These are phyloP conservation scores for Polyergus mexicanus DNA, from an alignment of 1,140 invertebrate species.

Conservation along the genomic window DNA sequence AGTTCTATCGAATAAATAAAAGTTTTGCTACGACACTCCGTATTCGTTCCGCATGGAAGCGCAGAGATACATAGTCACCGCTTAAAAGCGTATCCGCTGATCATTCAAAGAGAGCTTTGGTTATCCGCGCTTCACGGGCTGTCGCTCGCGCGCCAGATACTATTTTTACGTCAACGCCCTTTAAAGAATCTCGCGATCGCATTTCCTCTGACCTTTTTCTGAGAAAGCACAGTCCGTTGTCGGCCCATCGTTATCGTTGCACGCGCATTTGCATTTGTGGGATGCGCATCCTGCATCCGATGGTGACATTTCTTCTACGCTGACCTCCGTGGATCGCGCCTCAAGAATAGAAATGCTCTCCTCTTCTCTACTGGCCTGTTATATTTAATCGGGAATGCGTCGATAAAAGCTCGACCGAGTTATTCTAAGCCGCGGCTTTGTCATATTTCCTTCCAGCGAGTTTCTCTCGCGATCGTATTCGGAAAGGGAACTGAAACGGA, in stretches of 20 bases:
- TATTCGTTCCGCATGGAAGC: slow-evolving; percentile 4
- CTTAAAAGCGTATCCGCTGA: slow-evolving; percentile 43
- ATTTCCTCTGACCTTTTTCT: slow-evolving; percentile 19
- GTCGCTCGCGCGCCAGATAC: slow-evolving; percentile 50
- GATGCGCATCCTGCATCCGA: slow-evolving; percentile 4
- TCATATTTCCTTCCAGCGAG: background rate
- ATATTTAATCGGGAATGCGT: slow-evolving; percentile 46
- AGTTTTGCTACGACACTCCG: background rate
- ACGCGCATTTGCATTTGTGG: slow-evolving; percentile 42
- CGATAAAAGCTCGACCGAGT: slow-evolving; percentile 25
- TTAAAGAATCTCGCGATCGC: slow-evolving; percentile 52
- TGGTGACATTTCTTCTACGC: slow-evolving; percentile 20
- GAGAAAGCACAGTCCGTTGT: slow-evolving; percentile 2
- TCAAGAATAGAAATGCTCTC: background rate
- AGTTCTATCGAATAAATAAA: slow-evolving; percentile 30
- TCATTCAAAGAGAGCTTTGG: slow-evolving; percentile 53
- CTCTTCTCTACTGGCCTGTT: background rate
- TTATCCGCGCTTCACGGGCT: slow-evolving; percentile 58
- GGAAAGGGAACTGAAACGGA: background rate
- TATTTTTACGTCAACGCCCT: slow-evolving; percentile 51
- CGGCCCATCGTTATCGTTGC: slow-evolving; percentile 48
- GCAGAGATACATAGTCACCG: slow-evolving; percentile 13
- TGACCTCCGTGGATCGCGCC: background rate
- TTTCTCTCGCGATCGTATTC: background rate
- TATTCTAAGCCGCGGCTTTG: slow-evolving; percentile 42